These are phyloP conservation scores for Nibea coibor DNA, from an alignment of 2,113 vertebrate genomes.

Conservation along the genomic window DNA sequence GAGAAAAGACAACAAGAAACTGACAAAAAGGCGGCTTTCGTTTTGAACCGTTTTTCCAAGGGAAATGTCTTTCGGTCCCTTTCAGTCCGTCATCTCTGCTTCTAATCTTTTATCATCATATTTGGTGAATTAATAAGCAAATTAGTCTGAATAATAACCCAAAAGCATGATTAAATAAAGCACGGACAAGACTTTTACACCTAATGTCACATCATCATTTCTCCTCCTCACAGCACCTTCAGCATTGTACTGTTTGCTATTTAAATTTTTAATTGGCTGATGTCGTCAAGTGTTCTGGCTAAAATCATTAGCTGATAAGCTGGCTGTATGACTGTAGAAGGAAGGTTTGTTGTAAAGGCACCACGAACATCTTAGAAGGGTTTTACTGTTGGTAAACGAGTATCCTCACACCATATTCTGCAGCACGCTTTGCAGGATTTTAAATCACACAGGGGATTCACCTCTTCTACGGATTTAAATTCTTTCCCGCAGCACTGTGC, in stretches of 20 bases:
- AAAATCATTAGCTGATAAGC: background rate
- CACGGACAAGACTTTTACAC: background rate
- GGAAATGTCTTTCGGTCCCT: background rate
- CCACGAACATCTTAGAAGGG: background rate
- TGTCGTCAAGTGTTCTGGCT: background rate
- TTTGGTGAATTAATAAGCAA: conserved; percentile 5
- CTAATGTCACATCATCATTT: background rate
- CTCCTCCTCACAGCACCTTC: background rate
- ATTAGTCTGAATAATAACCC: background rate
- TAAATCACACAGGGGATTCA: conserved; percentile 13
- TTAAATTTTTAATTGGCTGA: background rate
- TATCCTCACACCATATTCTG: background rate
- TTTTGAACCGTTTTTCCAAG: background rate
- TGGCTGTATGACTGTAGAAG: background rate
- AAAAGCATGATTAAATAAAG: background rate
- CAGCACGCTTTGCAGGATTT: conserved; percentile 10
- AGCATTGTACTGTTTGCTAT: background rate
- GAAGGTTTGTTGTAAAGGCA: background rate
- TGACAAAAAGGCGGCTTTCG: conserved; percentile 22
- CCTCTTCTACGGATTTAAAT: conserved; percentile 32
- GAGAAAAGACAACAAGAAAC: conserved; percentile 12
- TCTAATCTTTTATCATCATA: conserved; percentile 36
- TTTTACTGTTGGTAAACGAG: background rate
- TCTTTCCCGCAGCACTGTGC: conserved; percentile 30
- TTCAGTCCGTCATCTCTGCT: background rate